Evolutionary conservation across 2,797 vertebrate species (phyloP).

Genomic region (Girardinus metallicus): DNA sequence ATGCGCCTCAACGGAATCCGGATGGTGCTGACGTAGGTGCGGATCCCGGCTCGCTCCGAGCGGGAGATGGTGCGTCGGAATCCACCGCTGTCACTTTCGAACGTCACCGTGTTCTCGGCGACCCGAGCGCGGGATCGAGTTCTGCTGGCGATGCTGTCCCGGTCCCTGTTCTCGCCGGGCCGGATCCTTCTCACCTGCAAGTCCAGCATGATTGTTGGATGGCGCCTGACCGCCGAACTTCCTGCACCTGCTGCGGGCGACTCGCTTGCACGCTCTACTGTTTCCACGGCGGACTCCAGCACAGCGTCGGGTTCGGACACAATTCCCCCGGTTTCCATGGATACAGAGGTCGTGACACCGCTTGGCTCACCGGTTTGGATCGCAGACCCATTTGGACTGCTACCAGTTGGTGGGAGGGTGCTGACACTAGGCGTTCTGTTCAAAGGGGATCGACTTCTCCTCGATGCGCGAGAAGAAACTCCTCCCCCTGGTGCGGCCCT

Average conservation of each 20-base stretch:
- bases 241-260: constrained; percentile 77
- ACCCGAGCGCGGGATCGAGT: constrained; percentile 90
- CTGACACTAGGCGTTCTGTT: constrained; percentile 69
- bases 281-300: constrained; percentile 78
- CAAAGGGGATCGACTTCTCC: constrained; percentile 90
- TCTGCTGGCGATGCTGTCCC: constrained; percentile 92
- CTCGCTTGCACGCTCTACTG: constrained; percentile 82
- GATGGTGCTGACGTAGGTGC: constrained; percentile 94
- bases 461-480: constrained; percentile 80
- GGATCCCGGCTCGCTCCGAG: constrained; percentile 90
- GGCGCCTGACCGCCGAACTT: constrained; percentile 80
- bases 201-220: constrained; percentile 93
- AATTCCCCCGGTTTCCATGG: constrained; percentile 77
- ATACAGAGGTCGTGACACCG: constrained; percentile 65
- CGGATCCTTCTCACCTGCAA: constrained; percentile 93
- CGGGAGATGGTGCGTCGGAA: constrained; percentile 91
- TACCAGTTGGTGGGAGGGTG: constrained; percentile 51
- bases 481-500: constrained; percentile 75
- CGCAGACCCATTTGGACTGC: constrained; percentile 41
- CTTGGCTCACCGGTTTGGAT: constrained; percentile 62
- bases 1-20: constrained; percentile 91
- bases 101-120: constrained; percentile 89
- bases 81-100: constrained; percentile 91
- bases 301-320: constrained; percentile 59
- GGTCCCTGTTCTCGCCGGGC: constrained; percentile 91